Conservation (phyloP, 2,888 invertebrate species). For the Notocelia uddmanniana region DNA sequence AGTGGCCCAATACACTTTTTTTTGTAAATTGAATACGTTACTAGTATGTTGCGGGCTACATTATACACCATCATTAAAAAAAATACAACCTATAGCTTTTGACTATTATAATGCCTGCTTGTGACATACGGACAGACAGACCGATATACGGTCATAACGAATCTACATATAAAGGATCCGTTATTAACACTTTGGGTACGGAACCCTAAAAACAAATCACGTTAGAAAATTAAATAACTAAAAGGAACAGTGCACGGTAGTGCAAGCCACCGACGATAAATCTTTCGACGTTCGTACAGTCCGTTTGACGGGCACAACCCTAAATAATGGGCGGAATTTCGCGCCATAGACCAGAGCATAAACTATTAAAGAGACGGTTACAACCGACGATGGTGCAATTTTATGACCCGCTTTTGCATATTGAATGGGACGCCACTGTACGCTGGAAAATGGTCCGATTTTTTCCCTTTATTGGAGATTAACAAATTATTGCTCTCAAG, state of each 20-base stretch:
- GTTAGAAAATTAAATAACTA: slow-evolving; percentile 31
- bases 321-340: slow-evolving; percentile 75
- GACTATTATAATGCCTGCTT: too few relatives aligned
- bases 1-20: too few relatives aligned
- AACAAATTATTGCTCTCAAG: slow-evolving; percentile 49
- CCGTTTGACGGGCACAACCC: slow-evolving; percentile 68
- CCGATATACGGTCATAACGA: too few relatives aligned
- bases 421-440: slow-evolving; percentile 56
- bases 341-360: slow-evolving; percentile 70
- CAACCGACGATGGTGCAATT: slow-evolving; percentile 61
- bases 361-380: slow-evolving; percentile 70
- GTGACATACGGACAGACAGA: too few relatives aligned
- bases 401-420: slow-evolving; percentile 70
- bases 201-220: slow-evolving; percentile 9
- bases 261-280: slow-evolving; percentile 63
- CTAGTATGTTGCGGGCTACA: too few relatives aligned
- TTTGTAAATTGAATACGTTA: too few relatives aligned
- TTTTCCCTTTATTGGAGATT: slow-evolving; percentile 53
- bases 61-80: too few relatives aligned
- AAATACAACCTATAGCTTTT: too few relatives aligned
- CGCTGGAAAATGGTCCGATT: slow-evolving; percentile 59
- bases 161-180: too few relatives aligned
- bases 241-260: slow-evolving; percentile 26
- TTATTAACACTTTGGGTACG: too few relatives aligned
- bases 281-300: slow-evolving; percentile 62